Evolutionary conservation across 2,888 invertebrate genomes (phyloP), one percentile per base, ranked within the genome.

Genomic region (Allygus modestus): DNA sequence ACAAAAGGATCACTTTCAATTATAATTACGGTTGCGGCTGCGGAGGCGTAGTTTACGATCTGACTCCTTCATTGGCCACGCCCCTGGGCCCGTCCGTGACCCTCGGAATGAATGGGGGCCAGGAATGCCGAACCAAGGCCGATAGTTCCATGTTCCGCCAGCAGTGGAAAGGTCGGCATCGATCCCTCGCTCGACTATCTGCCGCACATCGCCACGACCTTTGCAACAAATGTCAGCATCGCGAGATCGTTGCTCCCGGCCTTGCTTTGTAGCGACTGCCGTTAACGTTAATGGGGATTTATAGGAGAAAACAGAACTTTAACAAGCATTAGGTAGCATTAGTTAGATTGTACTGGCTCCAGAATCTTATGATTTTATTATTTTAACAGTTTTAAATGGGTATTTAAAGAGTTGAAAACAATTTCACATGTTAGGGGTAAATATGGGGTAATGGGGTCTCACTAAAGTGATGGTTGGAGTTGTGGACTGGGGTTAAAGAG

Each of bases 11-110:
- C 71, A n/a, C 33, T 73, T 41, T 37, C 23, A 43, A 41, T 31
- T 33, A 41, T 73, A 73, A 73, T 41, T 71, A 65, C 71, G n/a
- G 43, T 43, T 9, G 71, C 1, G 26, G 61, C 54, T 5, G 54
- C 23, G 54, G 54, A 20, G 20, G 61, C 23, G 54, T 28, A n/a
- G 69, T 28, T 69, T 73, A 73, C 20, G 20, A 7, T 0, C 43
- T 28, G 41, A 4, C 31, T 33, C 33, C 33, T 7, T 23, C 5
- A 33, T 1, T 15, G 73, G 23, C 77, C 77, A 77, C 77, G 77
- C 77, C 77, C 41, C 77, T 20, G 20, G 43, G 26, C n/a, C 12
- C 41, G 73, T n/a, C 77, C 77, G 28, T 77, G 77, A 77, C 77
- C 77, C 41, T 15, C 7, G 73, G 37, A 26, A 73, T 73, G 73